Percentiles rank a stretch among this genome's conserved stretches.
Evolutionary conservation across 2,797 vertebrate genomes (phyloP).

Genomic region (Tragelaphus oryx): DNA sequence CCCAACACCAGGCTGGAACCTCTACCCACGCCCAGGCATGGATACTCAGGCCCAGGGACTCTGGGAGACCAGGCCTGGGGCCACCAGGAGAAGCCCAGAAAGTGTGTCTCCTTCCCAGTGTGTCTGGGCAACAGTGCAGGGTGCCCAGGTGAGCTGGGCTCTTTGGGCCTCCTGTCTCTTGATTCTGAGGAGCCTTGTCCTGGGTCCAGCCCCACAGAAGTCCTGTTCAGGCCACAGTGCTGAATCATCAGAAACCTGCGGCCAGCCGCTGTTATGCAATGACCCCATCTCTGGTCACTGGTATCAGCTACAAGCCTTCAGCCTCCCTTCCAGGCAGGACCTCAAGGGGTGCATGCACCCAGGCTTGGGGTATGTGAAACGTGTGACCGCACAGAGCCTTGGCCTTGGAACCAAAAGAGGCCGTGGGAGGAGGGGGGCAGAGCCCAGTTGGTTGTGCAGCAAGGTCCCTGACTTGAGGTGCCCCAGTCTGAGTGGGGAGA

Average conservation of each 20-base stretch:
- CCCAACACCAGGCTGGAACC: neutral
- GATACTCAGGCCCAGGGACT: neutral
- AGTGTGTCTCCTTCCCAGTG: neutral
- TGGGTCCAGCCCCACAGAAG: neutral
- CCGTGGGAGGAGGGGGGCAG: neutral
- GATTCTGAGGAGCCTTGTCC: neutral
- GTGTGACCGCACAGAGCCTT: neutral
- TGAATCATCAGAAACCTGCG: slow-evolving; percentile 62
- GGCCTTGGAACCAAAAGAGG: neutral
- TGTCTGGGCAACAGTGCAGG: neutral
- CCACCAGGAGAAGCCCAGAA: neutral
- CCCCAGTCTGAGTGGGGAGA: neutral
- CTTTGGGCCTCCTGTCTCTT: neutral
- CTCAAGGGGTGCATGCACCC: neutral
- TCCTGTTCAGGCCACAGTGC: slow-evolving; percentile 44
- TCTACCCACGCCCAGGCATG: neutral
- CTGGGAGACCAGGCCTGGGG: neutral
- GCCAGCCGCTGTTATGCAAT: slow-evolving; percentile 44
- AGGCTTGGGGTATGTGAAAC: neutral
- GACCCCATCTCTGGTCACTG: neutral
- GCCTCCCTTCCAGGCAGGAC: neutral
- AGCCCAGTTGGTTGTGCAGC: neutral
- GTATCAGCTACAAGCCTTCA: slow-evolving; percentile 30
- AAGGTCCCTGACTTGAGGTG: neutral
- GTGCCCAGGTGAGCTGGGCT: neutral